Conservation (phyloP, 2,888 invertebrate genomes). For the Hydrotaea cyrtoneurina region DNA sequence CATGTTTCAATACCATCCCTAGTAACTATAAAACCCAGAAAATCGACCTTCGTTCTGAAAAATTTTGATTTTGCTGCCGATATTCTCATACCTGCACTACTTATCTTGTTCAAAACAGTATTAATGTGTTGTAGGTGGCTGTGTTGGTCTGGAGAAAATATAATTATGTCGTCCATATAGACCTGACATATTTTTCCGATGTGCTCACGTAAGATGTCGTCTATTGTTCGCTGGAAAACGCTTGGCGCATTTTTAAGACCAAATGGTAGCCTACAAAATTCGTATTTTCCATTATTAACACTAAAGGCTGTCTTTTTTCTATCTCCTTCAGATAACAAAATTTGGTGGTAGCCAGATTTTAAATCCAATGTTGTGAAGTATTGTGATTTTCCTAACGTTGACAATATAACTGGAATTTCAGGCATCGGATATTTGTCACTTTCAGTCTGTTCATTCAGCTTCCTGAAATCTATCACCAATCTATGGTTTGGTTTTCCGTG, state of each 20-base stretch:
- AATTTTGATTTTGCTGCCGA: too few relatives aligned
- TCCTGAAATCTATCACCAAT: not conserved
- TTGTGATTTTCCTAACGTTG: too few relatives aligned
- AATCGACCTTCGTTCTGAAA: too few relatives aligned
- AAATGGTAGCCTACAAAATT: constrained; percentile 58
- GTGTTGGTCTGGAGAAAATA: too few relatives aligned
- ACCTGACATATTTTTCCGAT: constrained; percentile 47
- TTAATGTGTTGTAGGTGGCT: too few relatives aligned
- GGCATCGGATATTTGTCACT: not conserved
- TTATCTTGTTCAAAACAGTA: too few relatives aligned
- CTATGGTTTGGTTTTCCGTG: too few relatives aligned
- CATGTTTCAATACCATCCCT: too few relatives aligned
- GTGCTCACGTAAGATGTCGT: not conserved
- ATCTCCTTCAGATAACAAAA: not conserved
- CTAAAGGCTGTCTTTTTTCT: not conserved
- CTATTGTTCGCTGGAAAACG: too few relatives aligned
- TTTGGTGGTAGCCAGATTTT: constrained; percentile 11
- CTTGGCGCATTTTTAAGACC: constrained; percentile 46
- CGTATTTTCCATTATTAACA: constrained; percentile 56
- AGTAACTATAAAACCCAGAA: too few relatives aligned
- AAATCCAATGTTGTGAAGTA: constrained; percentile 26
- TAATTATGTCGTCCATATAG: not conserved
- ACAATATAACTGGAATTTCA: not conserved
- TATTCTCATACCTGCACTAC: too few relatives aligned
- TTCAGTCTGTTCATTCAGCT: not conserved